Base-by-base conservation (phyloP, 2,888 invertebrate genomes). In the Aromia moschata region DNA sequence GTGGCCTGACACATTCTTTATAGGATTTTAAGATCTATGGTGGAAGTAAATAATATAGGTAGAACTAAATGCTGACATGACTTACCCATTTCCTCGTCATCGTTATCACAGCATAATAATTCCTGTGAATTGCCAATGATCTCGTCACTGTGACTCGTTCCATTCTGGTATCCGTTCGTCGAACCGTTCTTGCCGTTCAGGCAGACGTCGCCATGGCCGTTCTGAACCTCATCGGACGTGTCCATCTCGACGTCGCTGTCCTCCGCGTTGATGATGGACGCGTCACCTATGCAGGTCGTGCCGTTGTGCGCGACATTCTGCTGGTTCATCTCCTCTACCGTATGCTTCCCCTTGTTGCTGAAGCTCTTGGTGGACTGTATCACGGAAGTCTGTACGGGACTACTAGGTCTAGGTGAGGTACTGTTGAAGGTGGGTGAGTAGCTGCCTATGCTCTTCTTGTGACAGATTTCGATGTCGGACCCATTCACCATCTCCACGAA, bases 401-500 rank as follows among this genome's bases (percentile, higher is more conserved):
- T 85, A 80, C 73, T 84, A 77, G 83, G 81, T 65, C 77, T 65
- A 49, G 77, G 72, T 44, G 77, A 71, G 60, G 72, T 65, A n/a
- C n/a, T n/a, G 65, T 68, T 44, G 59, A 61, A 58, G 64, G 65
- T 54, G 80, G 69, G 76, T 79, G 74, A 74, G 78, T 74, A 67
- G 15, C 65, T 64, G 47, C 65, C 64, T 63, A 65, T 71, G 64
- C 68, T 73, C 57, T 80, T 79, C 47, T 78, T 77, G 46, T 79
- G 74, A 58, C 78, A 77, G 49, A 86, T 87, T 81, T 88, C 92
- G 41, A 89, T 86, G 81, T 95, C 94, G 54, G 92, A 89, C 58
- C 95, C 95, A 81, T 93, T 93, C 68, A 98, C 94, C 96, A 98
- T 97, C 84, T 99, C 98, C 33, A 98, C 93, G 83, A 99, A 99